A percentile compares a stretch with the other conserved stretches of the same genome.
Evolutionary conservation across 2,113 vertebrate genomes (phyloP).

Genomic region (Esox niger): DNA sequence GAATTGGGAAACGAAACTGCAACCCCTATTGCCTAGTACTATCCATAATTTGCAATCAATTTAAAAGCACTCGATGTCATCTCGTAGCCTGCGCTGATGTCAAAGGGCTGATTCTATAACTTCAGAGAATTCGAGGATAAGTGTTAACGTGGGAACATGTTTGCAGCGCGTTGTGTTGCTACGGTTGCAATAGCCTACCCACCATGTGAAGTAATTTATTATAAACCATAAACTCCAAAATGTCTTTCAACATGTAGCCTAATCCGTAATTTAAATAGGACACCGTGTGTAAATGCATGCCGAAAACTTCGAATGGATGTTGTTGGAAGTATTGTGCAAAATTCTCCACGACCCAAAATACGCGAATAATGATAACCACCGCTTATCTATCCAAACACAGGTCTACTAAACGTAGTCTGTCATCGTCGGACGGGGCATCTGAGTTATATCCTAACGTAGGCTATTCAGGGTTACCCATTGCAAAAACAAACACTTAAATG

Average conservation of each 20-base stretch:
- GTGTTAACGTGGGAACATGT: conserved; percentile 18
- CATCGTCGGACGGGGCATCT: neutral
- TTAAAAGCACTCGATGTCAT: conserved; percentile 74
- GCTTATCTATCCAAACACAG: neutral
- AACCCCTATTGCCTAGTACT: conserved; percentile 54
- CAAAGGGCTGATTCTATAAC: conserved; percentile 68
- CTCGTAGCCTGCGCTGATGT: conserved; percentile 69
- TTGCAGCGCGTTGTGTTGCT: neutral
- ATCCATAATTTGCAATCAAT: conserved; percentile 75
- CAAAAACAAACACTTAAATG: conserved; percentile 7
- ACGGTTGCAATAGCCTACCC: neutral
- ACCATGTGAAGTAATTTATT: neutral
- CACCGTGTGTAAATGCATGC: neutral
- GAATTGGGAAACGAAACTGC: conserved; percentile 63
- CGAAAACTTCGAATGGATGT: neutral
- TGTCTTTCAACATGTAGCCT: neutral
- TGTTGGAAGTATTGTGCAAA: neutral
- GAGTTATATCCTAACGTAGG: neutral
- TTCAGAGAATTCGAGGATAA: conserved; percentile 60
- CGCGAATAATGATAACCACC: neutral
- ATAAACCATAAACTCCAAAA: neutral
- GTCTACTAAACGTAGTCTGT: neutral
- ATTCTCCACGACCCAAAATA: neutral
- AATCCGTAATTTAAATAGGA: neutral
- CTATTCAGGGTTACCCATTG: neutral